Evolutionary conservation across 2,888 invertebrate species (phyloP).

Genomic region (Cremastinae sp.): DNA sequence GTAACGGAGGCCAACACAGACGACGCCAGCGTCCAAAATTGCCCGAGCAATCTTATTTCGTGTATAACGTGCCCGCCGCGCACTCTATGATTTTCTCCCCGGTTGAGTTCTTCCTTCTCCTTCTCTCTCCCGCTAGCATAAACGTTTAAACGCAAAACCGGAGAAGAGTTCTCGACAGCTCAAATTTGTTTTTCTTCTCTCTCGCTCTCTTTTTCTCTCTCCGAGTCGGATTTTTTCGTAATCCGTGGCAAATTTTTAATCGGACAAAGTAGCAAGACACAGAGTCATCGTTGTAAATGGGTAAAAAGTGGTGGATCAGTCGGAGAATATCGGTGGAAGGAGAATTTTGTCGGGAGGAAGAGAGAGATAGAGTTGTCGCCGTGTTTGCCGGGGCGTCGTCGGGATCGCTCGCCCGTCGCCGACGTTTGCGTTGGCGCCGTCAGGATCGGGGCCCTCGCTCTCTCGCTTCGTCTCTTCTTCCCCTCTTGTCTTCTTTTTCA

Average conservation of each 20-base stretch:
- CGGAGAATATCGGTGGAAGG: no score
- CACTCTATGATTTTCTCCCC: slow-evolving; percentile 43
- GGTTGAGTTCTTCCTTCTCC: slow-evolving; percentile 16
- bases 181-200: no score
- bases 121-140: neutral
- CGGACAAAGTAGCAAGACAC: no score
- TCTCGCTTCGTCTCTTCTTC: slow-evolving; percentile 25
- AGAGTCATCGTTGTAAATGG: no score
- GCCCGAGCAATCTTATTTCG: slow-evolving; percentile 6
- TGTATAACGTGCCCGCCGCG: slow-evolving; percentile 24
- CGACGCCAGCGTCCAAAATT: slow-evolving; percentile 40
- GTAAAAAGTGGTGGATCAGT: no score
- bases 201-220: no score
- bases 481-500: neutral
- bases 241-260: no score
- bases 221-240: no score
- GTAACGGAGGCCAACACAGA: slow-evolving; percentile 39
- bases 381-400: neutral
- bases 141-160: slow-evolving; percentile 18
- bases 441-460: slow-evolving; percentile 36
- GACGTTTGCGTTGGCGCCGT: slow-evolving; percentile 33
- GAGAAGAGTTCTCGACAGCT: no score
- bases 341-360: no score
- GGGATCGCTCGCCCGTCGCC: no score
- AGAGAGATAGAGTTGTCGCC: slow-evolving; percentile 36